Conservation (phyloP, 2,113 vertebrate species). For the Climacteris rufus region DNA sequence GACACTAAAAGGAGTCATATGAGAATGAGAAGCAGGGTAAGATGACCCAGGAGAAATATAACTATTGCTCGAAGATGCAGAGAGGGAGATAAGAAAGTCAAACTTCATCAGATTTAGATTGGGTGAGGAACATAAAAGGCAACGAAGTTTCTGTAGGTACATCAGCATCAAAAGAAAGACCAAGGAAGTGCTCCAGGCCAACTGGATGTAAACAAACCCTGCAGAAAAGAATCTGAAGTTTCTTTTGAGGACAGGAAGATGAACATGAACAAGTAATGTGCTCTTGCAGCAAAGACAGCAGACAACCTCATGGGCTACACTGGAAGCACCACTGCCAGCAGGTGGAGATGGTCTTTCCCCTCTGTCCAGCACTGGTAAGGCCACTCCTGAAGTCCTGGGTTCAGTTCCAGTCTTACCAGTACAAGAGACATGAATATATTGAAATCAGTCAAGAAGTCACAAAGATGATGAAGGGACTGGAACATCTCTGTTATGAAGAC, state of each 20-base stretch:
- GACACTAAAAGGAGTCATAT: not conserved
- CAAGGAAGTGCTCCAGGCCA: not conserved
- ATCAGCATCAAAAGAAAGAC: not conserved
- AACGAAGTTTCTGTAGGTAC: not conserved
- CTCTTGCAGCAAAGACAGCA: not conserved
- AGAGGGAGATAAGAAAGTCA: not conserved
- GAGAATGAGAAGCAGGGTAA: not conserved
- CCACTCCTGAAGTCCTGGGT: not conserved
- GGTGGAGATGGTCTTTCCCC: not conserved
- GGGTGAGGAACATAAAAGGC: not conserved
- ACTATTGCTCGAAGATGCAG: not conserved
- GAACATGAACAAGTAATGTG: not conserved
- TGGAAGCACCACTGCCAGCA: not conserved
- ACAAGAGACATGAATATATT: not conserved
- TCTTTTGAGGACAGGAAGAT: not conserved
- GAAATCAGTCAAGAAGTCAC: not conserved
- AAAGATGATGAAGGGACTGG: not conserved
- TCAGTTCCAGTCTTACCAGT: not conserved
- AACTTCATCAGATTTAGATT: not conserved
- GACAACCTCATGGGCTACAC: not conserved
- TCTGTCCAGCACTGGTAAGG: not conserved
- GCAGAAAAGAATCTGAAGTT: not conserved
- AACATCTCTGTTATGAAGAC: not conserved
- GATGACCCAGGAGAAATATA: not conserved
- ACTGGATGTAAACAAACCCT: not conserved